A percentile compares a stretch with the other conserved stretches of the same genome.
phyloP scores from a whole-genome alignment of 2,888 invertebrate species.

The Fabriciana adippe region DNA sequence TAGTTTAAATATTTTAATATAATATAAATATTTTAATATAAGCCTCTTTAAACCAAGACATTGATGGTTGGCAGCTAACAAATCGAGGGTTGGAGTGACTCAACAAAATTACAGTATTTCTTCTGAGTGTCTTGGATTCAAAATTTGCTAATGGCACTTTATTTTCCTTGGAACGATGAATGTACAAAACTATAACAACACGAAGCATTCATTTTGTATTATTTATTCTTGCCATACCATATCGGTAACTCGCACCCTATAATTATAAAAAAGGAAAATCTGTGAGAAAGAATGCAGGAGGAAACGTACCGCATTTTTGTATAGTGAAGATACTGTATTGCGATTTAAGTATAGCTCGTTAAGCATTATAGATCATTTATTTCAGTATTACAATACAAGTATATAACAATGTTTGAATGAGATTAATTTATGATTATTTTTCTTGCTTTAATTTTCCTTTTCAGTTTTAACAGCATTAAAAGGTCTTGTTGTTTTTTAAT shows the following conservation, averaged over 20 bases:
- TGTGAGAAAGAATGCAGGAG: constrained; percentile 34
- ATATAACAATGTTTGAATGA: too few species aligned
- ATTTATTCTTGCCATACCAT: constrained; percentile 37
- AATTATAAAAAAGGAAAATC: constrained; percentile 41
- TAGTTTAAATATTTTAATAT: constrained; percentile 53
- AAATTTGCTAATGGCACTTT: constrained; percentile 71
- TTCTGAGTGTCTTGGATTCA: constrained; percentile 69
- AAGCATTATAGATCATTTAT: not conserved
- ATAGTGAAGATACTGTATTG: constrained; percentile 14
- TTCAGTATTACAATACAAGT: too few species aligned
- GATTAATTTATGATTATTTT: too few species aligned
- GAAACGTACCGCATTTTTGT: constrained; percentile 39
- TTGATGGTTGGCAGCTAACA: constrained; percentile 53
- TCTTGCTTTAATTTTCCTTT: too few species aligned
- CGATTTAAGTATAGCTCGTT: constrained; percentile 6
- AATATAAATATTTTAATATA: constrained; percentile 53
- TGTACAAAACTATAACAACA: constrained; percentile 47
- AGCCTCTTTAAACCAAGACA: constrained; percentile 39
- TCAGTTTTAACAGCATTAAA: too few species aligned
- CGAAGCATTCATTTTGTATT: constrained; percentile 34
- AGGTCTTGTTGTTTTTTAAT: too few species aligned
- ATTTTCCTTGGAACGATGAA: constrained; percentile 69
- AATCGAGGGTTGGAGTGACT: constrained; percentile 69
- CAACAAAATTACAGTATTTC: constrained; percentile 68
- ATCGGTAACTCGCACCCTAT: constrained; percentile 34